These are phyloP conservation scores for Falco peregrinus DNA, from an alignment of 2,797 vertebrate genomes.

Conservation along the genomic window DNA sequence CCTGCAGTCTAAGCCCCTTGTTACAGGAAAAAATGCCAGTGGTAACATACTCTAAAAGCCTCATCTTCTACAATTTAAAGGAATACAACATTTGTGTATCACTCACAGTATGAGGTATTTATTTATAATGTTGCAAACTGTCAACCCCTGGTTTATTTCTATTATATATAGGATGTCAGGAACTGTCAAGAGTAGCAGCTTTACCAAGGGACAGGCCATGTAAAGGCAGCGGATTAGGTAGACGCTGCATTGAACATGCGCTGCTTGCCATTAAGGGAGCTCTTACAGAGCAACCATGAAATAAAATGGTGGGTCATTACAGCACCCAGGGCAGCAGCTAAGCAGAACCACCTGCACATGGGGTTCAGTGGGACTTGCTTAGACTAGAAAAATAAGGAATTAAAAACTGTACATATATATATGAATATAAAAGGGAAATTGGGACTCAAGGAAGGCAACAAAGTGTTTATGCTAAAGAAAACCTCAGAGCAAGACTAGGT, in stretches of 20 bases:
- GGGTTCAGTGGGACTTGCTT: background rate
- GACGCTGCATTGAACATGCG: accelerated
- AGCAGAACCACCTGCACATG: background rate
- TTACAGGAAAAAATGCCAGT: conserved; percentile 31
- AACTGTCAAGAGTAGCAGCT: conserved; percentile 29
- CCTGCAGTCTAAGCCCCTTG: background rate
- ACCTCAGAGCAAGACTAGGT: background rate
- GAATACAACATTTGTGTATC: conserved; percentile 51
- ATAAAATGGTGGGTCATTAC: background rate
- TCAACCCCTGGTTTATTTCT: conserved; percentile 19
- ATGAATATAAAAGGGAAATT: background rate
- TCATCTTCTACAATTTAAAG: conserved; percentile 53
- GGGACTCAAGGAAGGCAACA: background rate
- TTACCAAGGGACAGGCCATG: background rate
- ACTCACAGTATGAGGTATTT: conserved; percentile 43
- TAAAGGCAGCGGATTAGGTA: background rate
- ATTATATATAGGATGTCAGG: background rate
- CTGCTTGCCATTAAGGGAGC: background rate
- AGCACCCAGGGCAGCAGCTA: background rate
- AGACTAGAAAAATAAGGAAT: background rate
- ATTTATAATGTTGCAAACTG: conserved; percentile 53
- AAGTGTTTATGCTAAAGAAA: background rate
- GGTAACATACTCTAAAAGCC: conserved; percentile 41
- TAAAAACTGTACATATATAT: background rate
- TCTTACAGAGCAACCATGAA: background rate